A percentile compares a stretch with the other conserved stretches of the same genome.
phyloP scores from a whole-genome alignment of 37 sponge, comb jelly and placozoan species.

The Petrosia ficiformis region DNA sequence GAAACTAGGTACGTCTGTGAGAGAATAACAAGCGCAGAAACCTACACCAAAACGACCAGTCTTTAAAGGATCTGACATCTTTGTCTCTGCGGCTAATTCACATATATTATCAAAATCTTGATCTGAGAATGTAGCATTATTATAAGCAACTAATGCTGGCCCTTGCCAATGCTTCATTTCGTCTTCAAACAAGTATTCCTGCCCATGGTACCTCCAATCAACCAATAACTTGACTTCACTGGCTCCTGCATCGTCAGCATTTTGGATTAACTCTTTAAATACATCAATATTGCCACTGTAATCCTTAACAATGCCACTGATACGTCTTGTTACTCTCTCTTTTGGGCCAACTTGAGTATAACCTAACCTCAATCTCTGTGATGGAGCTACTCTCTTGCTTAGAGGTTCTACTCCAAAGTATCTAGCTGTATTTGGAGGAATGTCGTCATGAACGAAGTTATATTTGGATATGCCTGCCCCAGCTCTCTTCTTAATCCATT shows the following conservation, averaged over 20 bases:
- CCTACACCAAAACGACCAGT: conserved; percentile 88
- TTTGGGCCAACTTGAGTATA: conserved; percentile 40
- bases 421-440: conserved; percentile 24
- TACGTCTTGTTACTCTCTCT: conserved; percentile 60
- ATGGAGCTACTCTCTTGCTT: conserved; percentile 45
- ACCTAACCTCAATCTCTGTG: conserved; percentile 11
- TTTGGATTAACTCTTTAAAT: conserved; percentile 85
- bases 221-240: conserved; percentile 71
- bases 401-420: conserved; percentile 56
- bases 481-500: conserved; percentile 21
- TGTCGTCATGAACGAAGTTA: conserved; percentile 33
- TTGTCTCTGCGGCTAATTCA: conserved; percentile 73
- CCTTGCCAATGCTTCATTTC: conserved; percentile 83
- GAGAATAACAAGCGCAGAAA: conserved; percentile 69
- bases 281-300: conserved; percentile 68
- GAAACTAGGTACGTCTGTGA: conserved; percentile 87
- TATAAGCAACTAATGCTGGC: conserved; percentile 61
- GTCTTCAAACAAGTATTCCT: conserved; percentile 28
- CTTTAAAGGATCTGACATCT: conserved; percentile 63
- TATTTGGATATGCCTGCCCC: not conserved
- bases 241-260: conserved; percentile 91
- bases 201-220: conserved; percentile 66
- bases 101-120: too few species aligned
- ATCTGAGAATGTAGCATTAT: not conserved
- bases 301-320: conserved; percentile 57